Evolutionary conservation across 1,140 invertebrate genomes (phyloP).

Genomic region (Forficula auricularia): DNA sequence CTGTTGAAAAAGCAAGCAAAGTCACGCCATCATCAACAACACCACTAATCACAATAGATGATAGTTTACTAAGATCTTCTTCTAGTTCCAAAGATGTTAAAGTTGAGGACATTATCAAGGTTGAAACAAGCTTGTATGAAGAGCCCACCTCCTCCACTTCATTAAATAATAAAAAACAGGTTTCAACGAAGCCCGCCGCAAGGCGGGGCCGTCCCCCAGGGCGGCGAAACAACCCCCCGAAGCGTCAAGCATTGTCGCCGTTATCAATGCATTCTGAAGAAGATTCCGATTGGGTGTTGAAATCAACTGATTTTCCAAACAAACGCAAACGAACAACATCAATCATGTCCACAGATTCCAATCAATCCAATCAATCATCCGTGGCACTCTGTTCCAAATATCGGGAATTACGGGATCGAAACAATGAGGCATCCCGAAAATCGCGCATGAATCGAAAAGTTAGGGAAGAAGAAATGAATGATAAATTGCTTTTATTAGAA

Average conservation of each 20-base stretch:
- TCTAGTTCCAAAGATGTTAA: too few relatives aligned
- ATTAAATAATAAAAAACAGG: too few relatives aligned
- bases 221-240: not conserved
- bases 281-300: not conserved
- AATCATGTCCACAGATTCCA: not conserved
- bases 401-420: constrained; percentile 47
- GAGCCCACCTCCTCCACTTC: too few relatives aligned
- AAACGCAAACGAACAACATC: not conserved
- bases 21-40: too few relatives aligned
- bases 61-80: too few relatives aligned
- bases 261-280: not conserved
- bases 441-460: constrained; percentile 51
- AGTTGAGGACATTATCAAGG: too few relatives aligned
- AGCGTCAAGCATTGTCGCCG: not conserved
- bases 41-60: too few relatives aligned
- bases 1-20: too few relatives aligned
- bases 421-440: constrained; percentile 55
- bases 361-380: not conserved
- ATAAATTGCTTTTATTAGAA: constrained; percentile 23
- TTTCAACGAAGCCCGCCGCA: too few relatives aligned
- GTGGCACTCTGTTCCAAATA: constrained; percentile 28
- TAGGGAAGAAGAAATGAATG: constrained; percentile 34
- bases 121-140: too few relatives aligned
- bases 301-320: not conserved
- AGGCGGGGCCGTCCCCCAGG: not conserved